Base-by-base conservation (phyloP, 2,888 invertebrate genomes). In the Coecobrya sp. region DNA sequence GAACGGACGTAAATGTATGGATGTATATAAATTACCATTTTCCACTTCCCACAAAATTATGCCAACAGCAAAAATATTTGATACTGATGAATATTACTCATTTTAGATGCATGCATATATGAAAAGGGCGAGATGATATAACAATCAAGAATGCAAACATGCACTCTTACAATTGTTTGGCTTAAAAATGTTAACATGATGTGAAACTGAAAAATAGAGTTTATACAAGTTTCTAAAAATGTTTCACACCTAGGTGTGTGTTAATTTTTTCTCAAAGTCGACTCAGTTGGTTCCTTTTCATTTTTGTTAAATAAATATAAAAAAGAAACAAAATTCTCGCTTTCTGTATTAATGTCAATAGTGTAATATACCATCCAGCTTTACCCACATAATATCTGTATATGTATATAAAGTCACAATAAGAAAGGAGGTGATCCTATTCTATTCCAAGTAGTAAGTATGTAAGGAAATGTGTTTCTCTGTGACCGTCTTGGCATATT, bases 241-340 rank as follows among this genome's bases (percentile, higher is more conserved):
- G 93, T 94, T 94, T 94, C 93, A 93, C 94, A 94, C 94, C 62
- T 93, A 93, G 89, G 94, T 94, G 94, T 92, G 91, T 93, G 93
- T 93, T 92, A 94, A 94, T 93, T 92, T 85, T 86, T 7, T 36
- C 36, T 36, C 52, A 68, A 52, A 70, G 30, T 73, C 36, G 76
- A 52, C 55, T 76, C 73, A 55, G 49, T 65, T 68, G 68, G 68
- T 5, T 88, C 7, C 30, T 49, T 45, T 68, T 62, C 36, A 36
- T 36, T 65, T 36, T n/a, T 49, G 25, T 68, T 85, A 36, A 36
- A 36, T 36, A 36, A 36, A 36, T 68, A 27, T 19, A 36, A 55
- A n/a, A 30, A 86, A 55, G 27, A 16, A 52, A 55, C 73, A 55
- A 86, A 36, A 36, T 87, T 79, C 55, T 79, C 87, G 76, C 59